Evolutionary conservation across 2,113 vertebrate species (phyloP).

Genomic region (Nesoenas mayeri): DNA sequence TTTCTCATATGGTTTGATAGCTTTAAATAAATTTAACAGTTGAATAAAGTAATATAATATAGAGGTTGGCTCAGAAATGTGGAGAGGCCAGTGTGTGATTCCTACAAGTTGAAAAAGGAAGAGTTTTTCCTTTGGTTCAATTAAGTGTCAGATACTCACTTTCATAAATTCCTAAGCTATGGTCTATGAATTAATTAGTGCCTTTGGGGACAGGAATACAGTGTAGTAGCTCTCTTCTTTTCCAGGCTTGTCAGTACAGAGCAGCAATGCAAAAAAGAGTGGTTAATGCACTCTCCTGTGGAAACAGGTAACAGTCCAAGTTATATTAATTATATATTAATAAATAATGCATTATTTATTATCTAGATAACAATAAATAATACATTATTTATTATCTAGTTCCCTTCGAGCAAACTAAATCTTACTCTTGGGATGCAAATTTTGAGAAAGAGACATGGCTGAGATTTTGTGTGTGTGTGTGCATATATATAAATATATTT

Average conservation of each 20-base stretch:
- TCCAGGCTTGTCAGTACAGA: not conserved
- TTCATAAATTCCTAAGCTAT: conserved; percentile 7
- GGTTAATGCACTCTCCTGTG: not conserved
- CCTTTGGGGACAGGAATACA: not conserved
- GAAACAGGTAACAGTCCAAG: not conserved
- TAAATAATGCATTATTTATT: not conserved
- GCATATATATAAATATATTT: not conserved
- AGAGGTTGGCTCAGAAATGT: not conserved
- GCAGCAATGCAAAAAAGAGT: not conserved
- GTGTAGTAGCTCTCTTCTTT: not conserved
- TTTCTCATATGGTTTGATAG: not conserved
- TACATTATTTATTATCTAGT: not conserved
- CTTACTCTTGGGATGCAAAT: not conserved
- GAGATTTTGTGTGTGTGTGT: not conserved
- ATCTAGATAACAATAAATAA: not conserved
- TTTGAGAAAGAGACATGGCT: not conserved
- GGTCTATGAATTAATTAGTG: conserved; percentile 17
- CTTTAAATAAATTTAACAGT: not conserved
- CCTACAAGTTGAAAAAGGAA: not conserved
- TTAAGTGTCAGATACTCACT: not conserved
- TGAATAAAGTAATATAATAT: not conserved
- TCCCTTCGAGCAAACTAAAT: not conserved
- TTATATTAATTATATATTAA: not conserved
- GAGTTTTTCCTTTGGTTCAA: not conserved
- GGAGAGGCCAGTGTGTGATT: not conserved